A percentile compares a stretch with the other conserved stretches of the same genome.
phyloP scores from a whole-genome alignment of 2,113 vertebrate genomes.

The Cathartes aura region DNA sequence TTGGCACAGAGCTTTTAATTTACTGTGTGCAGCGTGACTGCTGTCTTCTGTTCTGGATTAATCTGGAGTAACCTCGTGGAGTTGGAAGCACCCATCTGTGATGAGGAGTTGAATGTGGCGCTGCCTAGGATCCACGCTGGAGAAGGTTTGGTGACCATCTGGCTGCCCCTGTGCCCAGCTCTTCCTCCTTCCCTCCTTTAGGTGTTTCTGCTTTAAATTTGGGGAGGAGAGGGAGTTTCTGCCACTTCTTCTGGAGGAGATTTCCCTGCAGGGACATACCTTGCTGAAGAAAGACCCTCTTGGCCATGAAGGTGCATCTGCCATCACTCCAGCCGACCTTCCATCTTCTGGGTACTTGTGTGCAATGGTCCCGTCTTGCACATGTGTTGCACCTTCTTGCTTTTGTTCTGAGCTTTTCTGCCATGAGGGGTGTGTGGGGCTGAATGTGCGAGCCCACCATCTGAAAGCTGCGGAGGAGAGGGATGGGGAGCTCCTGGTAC shows the following conservation, averaged over 20 bases:
- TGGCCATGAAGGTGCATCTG: background rate
- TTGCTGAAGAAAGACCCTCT: background rate
- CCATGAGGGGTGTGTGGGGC: fast-evolving
- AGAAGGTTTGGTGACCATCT: background rate
- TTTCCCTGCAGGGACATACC: background rate
- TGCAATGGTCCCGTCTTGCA: fast-evolving
- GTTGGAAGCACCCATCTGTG: background rate
- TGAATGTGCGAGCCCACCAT: background rate
- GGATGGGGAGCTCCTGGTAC: background rate
- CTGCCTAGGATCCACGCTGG: background rate
- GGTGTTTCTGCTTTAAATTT: background rate
- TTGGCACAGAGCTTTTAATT: background rate
- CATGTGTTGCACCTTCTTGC: background rate
- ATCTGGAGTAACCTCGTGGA: background rate
- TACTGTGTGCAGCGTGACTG: fast-evolving
- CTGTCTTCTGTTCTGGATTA: background rate
- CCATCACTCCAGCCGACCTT: background rate
- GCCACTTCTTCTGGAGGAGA: background rate
- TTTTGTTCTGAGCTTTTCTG: background rate
- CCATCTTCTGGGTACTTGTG: background rate
- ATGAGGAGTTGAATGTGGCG: fast-evolving
- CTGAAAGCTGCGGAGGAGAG: background rate
- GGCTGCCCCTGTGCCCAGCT: fast-evolving
- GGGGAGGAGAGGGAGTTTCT: background rate
- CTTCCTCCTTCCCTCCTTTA: background rate